Percentiles rank a stretch among this genome's conserved stretches.
phyloP scores from a whole-genome alignment of 1,140 invertebrate genomes.

The Phymastichus coffea region DNA sequence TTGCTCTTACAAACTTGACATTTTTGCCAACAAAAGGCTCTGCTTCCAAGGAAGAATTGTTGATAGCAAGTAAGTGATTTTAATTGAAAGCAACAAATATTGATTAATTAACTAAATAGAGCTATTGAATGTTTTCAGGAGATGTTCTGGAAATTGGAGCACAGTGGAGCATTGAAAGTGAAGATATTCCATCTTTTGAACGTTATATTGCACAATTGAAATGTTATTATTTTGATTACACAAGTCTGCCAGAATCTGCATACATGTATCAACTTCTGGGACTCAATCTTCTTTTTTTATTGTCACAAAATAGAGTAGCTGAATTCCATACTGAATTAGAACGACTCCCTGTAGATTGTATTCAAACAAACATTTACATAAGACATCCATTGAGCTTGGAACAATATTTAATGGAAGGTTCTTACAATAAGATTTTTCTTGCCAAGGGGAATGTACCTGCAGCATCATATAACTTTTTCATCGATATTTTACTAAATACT shows the following conservation, averaged over 20 bases:
- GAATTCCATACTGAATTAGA: conserved; percentile 99
- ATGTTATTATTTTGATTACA: conserved; percentile 97
- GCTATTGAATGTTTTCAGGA: conserved; percentile 58
- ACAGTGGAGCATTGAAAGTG: conserved; percentile 87
- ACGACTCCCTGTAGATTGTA: conserved; percentile 86
- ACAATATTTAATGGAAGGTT: conserved; percentile 99
- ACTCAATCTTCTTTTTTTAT: conserved; percentile 91
- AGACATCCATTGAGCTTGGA: conserved; percentile 93
- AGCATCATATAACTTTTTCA: conserved; percentile 94
- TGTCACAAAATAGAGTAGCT: conserved; percentile 94
- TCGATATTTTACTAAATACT: conserved; percentile 93
- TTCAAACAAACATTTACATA: conserved; percentile 93
- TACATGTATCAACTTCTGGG: conserved; percentile 95
- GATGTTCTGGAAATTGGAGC: conserved; percentile 95
- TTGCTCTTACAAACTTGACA: conserved; percentile 79
- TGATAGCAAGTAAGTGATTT: conserved; percentile 73
- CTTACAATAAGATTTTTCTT: conserved; percentile 95
- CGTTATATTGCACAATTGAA: conserved; percentile 96
- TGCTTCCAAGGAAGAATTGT: conserved; percentile 81
- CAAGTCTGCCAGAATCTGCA: conserved; percentile 87
- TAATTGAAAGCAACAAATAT: conserved; percentile 5
- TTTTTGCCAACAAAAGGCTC: conserved; percentile 85
- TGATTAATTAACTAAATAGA: neutral
- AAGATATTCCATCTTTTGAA: conserved; percentile 94
- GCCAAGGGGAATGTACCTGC: conserved; percentile 95